phyloP scores from a whole-genome alignment of 2,113 vertebrate species.

The Scomber japonicus region DNA sequence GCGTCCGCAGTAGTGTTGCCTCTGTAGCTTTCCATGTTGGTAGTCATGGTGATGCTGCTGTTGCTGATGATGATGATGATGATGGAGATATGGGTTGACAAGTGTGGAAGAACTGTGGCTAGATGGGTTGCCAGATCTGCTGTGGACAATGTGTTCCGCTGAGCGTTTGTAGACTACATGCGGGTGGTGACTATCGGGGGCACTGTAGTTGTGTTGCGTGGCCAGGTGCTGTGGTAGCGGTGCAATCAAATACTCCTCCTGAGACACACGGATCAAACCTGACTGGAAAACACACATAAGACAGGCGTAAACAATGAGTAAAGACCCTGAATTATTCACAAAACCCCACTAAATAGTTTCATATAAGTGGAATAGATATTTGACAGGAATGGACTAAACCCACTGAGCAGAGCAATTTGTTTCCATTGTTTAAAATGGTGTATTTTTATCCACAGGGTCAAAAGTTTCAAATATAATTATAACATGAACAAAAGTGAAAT shows the following conservation, averaged over 20 bases:
- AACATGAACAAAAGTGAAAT: no score
- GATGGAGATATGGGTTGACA: conserved; percentile 63
- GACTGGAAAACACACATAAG: conserved; percentile 86
- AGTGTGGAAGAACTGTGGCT: conserved; percentile 30
- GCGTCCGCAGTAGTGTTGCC: conserved; percentile 97
- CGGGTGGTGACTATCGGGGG: conserved; percentile 90
- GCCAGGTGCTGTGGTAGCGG: conserved; percentile 93
- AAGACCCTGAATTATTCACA: conserved; percentile 28
- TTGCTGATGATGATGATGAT: conserved; percentile 63
- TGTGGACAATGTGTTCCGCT: conserved; percentile 86
- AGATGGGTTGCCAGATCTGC: conserved; percentile 33
- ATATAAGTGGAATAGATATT: no score
- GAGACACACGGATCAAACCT: conserved; percentile 91
- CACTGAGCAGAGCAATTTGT: no score
- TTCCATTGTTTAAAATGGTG: no score
- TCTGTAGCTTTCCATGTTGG: conserved; percentile 85
- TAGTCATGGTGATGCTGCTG: conserved; percentile 71
- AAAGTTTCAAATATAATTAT: no score
- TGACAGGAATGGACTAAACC: no score
- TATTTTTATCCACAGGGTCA: no score
- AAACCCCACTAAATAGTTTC: conserved; percentile 49
- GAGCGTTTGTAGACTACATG: conserved; percentile 95
- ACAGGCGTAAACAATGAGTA: neutral
- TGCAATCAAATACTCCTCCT: conserved; percentile 93
- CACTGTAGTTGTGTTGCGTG: conserved; percentile 89